phyloP scores from a whole-genome alignment of 2,888 invertebrate species.

The Zonitis immaculata region DNA sequence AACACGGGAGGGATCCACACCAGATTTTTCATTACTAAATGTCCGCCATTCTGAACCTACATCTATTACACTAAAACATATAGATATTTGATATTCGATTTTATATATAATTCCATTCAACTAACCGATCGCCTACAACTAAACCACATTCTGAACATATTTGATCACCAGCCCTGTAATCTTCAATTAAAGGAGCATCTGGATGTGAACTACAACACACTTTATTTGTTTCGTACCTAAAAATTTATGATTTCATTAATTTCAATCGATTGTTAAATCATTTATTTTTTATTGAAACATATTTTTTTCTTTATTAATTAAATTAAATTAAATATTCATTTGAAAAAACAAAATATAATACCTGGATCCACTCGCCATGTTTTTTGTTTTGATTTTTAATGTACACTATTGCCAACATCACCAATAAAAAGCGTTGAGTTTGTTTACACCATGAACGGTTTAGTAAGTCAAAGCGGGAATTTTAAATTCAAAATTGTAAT shows the following conservation, averaged over 20 bases:
- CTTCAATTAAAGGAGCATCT: conserved; percentile 93
- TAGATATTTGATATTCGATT: too few species aligned
- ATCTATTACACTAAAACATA: conserved; percentile 85
- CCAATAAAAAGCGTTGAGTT: too few species aligned
- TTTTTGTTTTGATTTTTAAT: not conserved
- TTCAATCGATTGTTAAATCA: not conserved
- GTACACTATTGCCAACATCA: not conserved
- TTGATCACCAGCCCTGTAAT: conserved; percentile 97
- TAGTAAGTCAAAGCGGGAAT: too few species aligned
- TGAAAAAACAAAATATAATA: not conserved
- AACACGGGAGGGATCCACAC: conserved; percentile 98
- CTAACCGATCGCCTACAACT: conserved; percentile 94
- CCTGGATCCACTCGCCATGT: not conserved
- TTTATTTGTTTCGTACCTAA: conserved; percentile 66
- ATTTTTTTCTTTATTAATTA: not conserved
- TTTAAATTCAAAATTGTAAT: too few species aligned
- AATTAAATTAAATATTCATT: too few species aligned
- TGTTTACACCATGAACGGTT: too few species aligned
- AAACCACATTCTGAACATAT: conserved; percentile 99
- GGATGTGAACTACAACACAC: conserved; percentile 93
- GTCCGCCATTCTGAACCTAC: conserved; percentile 99
- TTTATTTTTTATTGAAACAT: not conserved
- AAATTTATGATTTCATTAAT: conserved; percentile 13
- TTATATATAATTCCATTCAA: too few species aligned
- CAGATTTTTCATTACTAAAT: conserved; percentile 96